Base-by-base conservation (phyloP, 2,113 vertebrate genomes). In the Pachyramphus minor region DNA sequence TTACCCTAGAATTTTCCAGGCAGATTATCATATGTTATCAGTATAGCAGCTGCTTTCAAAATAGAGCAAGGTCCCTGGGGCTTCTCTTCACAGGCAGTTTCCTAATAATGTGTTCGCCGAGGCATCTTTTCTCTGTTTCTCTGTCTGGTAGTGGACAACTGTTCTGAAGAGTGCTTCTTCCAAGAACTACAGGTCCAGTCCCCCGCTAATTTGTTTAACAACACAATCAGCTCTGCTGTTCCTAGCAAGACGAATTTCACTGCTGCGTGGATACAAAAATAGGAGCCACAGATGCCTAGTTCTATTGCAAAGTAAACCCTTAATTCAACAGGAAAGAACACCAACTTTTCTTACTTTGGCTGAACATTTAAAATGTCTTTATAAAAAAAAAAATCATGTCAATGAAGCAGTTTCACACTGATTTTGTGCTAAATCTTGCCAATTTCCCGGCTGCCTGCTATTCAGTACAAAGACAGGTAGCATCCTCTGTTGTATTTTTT, bases 381-480 rank as follows among this genome's bases (percentile, higher is more conserved):
- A 52, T 71, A 47, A 91, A 68, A 83, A 90, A 73, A 80, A 55
- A 62, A 84, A 69, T 81, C 17, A 86, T 87, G 64, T 93, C 6
- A 78, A 23, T 87, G 87, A 90, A 92, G 79, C 56, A 78, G 64
- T 63, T 86, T 84, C 85, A 89, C 81, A 60, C 88, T 94, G 90
- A 0, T 90, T 94, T 84, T 83, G 15, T 86, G 62, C 76, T 94
- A 72, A 81, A 88, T 78, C 80, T 78, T 81, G 44, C 60, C 76
- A 45, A 20, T 92, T 94, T 97, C 79, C 52, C 44, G 80, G 80
- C 92, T 95, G 44, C 83, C 44, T 96, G 66, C 80, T 96, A 39
- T 56, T 93, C 64, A 35, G 60, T 84, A 82, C 63, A 95, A 81
- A 92, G 84, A 78, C n/a, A 95, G 95, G 95, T 97, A 96, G 33